phyloP scores from a whole-genome alignment of 2,888 invertebrate species.

The Chorisops tibialis region DNA sequence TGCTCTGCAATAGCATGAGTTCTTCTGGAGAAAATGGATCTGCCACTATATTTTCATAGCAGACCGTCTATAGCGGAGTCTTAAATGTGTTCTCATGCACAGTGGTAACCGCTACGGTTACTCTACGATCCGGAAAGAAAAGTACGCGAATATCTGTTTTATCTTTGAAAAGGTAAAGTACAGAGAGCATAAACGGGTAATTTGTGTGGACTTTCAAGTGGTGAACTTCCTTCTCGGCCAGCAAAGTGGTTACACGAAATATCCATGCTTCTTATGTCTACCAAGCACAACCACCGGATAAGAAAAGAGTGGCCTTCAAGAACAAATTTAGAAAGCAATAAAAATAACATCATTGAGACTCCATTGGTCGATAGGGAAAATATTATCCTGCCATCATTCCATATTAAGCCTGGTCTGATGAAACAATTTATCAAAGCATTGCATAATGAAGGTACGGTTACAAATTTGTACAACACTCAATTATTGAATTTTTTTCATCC shows the following conservation, averaged over 20 bases:
- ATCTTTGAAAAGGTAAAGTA: slow-evolving; percentile 17
- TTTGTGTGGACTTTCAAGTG: slow-evolving; percentile 19
- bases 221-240: slow-evolving; percentile 11
- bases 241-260: slow-evolving; percentile 9
- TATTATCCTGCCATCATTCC: background rate
- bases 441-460: background rate
- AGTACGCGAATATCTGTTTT: background rate
- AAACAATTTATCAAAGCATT: background rate
- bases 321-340: background rate
- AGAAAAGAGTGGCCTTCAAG: background rate
- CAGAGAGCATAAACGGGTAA: background rate
- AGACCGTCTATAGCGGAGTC: too few relatives aligned
- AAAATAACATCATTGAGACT: background rate
- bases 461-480: too few relatives aligned
- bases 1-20: too few relatives aligned
- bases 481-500: too few relatives aligned
- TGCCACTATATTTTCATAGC: too few relatives aligned
- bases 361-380: background rate
- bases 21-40: too few relatives aligned
- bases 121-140: too few relatives aligned
- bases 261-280: background rate
- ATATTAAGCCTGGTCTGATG: background rate
- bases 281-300: background rate
- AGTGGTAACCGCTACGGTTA: too few relatives aligned
- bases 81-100: too few relatives aligned